Conservation (phyloP, 2,888 invertebrate species). For the Acanthosepion lycidas region DNA sequence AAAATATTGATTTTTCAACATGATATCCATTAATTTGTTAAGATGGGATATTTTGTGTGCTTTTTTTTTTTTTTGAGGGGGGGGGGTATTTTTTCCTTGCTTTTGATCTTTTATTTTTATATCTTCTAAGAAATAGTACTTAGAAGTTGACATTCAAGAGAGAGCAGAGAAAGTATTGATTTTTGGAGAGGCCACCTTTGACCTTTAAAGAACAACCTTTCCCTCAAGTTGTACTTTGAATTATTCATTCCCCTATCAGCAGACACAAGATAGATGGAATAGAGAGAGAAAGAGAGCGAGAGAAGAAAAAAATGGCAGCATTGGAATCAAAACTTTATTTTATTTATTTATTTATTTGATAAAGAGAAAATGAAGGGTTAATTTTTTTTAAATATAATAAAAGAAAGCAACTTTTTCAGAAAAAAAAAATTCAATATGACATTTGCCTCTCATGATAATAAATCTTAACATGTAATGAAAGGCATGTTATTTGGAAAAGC, state of each 20-base stretch:
- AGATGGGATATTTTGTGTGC: neutral
- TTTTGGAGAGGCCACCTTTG: constrained; percentile 20
- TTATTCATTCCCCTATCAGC: neutral
- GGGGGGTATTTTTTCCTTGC: neutral
- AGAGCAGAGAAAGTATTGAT: neutral
- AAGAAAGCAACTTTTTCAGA: neutral
- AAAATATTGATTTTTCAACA: constrained; percentile 11
- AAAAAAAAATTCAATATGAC: neutral
- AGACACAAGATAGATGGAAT: neutral
- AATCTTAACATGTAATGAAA: neutral
- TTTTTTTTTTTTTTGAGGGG: neutral
- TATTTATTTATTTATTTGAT: neutral
- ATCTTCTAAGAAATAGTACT: constrained; percentile 7
- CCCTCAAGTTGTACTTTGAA: constrained; percentile 33
- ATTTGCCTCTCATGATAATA: neutral
- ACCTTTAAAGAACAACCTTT: constrained; percentile 33
- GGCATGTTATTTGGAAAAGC: neutral
- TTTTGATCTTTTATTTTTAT: neutral
- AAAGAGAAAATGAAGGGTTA: neutral
- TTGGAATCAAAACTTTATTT: neutral
- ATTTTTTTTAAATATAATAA: neutral
- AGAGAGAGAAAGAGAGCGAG: neutral
- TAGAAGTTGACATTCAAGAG: constrained; percentile 16
- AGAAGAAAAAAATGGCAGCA: neutral
- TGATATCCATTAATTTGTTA: constrained; percentile 33